These are phyloP conservation scores for Mesembrinibis cayennensis DNA, from an alignment of 2,113 vertebrate genomes.

Conservation along the genomic window DNA sequence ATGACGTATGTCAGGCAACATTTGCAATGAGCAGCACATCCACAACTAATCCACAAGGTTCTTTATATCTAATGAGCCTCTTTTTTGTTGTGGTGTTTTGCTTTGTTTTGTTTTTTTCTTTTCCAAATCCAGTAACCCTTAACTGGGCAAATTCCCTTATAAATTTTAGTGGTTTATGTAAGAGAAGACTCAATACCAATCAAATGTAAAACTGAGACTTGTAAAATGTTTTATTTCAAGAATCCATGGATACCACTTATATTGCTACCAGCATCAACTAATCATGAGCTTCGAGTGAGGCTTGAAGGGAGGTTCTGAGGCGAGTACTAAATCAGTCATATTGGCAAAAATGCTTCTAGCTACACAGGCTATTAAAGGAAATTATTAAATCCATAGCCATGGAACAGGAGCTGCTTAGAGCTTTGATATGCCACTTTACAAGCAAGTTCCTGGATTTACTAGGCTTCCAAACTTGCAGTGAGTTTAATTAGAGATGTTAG, in stretches of 20 bases:
- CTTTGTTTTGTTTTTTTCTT: background rate
- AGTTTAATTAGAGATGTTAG: background rate
- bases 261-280: slow-evolving; percentile 4
- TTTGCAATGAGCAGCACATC: background rate
- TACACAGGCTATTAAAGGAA: background rate
- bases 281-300: background rate
- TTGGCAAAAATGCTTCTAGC: background rate
- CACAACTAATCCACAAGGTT: background rate
- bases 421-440: background rate
- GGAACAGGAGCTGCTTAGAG: background rate
- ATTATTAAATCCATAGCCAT: background rate
- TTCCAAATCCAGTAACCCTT: background rate
- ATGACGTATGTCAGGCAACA: background rate
- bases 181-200: background rate
- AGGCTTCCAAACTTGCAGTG: background rate
- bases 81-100: background rate
- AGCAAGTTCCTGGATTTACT: background rate
- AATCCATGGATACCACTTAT: background rate
- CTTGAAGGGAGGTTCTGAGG: background rate
- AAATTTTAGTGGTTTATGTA: background rate
- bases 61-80: background rate
- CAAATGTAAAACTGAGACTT: background rate
- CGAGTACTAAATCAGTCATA: background rate
- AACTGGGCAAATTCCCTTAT: background rate
- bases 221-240: background rate